These are phyloP conservation scores for human (Homo sapiens) DNA, from an alignment of 2,113 vertebrate genomes.

Conservation along the genomic window GRCh38 chr12:7267001-7267500, in stretches of 20 bases:
- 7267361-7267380: background rate
- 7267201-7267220: background rate
- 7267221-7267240: background rate
- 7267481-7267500: background rate
- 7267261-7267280: background rate
- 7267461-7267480: background rate
- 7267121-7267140: background rate
- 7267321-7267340: background rate
- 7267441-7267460: background rate
- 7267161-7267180: background rate
- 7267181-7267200: background rate
- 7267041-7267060: background rate
- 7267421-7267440: background rate
- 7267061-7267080: background rate
- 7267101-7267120: background rate
- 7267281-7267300: background rate
- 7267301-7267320: background rate
- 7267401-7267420: background rate
- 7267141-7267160: background rate
- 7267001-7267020: background rate
- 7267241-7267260: no score
- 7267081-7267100: background rate
- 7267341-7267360: background rate
- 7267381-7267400: background rate
- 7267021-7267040: background rate